Evolutionary conservation across 37 sponge, comb jelly and placozoan genomes (phyloP).

Genomic region (Spongilla lacustris): DNA sequence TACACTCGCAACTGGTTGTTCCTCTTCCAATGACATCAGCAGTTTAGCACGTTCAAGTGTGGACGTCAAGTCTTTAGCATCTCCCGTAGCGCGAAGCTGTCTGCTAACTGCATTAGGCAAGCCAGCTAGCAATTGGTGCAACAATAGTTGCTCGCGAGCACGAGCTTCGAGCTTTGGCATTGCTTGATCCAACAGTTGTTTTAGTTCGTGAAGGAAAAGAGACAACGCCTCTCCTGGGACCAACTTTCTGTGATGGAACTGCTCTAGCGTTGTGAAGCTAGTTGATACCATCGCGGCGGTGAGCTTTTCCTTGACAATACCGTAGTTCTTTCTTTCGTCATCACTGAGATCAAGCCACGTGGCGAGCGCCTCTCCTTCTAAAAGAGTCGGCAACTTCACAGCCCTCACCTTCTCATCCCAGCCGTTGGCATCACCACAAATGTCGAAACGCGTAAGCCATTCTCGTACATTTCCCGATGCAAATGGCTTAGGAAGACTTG

Average conservation of each 20-base stretch:
- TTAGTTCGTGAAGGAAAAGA: constrained; percentile 45
- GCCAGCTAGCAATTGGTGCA: constrained; percentile 59
- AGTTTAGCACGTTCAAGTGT: constrained; percentile 26
- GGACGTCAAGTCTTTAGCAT: constrained; percentile 9
- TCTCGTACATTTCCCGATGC: too few species aligned
- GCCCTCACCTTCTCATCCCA: constrained; percentile 6
- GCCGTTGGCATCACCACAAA: too few species aligned
- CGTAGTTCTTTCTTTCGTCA: neutral
- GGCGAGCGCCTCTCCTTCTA: constrained; percentile 19
- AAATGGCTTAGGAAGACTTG: too few species aligned
- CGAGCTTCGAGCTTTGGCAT: constrained; percentile 52
- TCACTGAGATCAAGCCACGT: constrained; percentile 14
- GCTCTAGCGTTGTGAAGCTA: constrained; percentile 34
- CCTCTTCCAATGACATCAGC: constrained; percentile 21
- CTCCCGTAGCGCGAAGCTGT: constrained; percentile 39
- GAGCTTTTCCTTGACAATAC: constrained; percentile 1
- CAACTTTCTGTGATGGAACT: constrained; percentile 42
- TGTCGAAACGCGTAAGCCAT: too few species aligned
- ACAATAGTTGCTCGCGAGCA: constrained; percentile 30
- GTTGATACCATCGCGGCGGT: constrained; percentile 13
- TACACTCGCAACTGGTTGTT: neutral
- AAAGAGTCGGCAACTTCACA: constrained; percentile 10
- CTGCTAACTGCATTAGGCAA: constrained; percentile 16
- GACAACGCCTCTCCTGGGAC: constrained; percentile 36
- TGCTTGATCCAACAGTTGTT: constrained; percentile 55